These are phyloP conservation scores for Myxocyprinus asiaticus DNA, from an alignment of 2,113 vertebrate genomes.

Conservation along the genomic window DNA sequence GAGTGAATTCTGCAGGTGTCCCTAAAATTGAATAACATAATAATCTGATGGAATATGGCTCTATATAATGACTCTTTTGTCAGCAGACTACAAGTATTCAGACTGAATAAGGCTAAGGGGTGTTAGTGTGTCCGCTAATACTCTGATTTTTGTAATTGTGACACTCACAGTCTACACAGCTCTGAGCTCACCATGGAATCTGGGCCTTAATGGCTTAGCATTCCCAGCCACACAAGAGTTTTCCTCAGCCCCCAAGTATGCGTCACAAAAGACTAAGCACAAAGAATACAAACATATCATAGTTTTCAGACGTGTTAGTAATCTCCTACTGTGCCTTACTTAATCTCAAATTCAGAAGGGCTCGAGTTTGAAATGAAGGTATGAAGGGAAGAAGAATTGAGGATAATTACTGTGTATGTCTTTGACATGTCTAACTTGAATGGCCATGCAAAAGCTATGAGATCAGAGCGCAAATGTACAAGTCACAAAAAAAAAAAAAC, in stretches of 20 bases:
- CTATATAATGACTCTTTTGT: conserved; percentile 21
- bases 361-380: conserved; percentile 65
- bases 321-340: conserved; percentile 47
- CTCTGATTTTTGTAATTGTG: conserved; percentile 46
- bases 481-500: no score
- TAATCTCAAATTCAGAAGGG: conserved; percentile 58
- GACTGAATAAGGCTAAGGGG: conserved; percentile 33
- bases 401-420: conserved; percentile 71
- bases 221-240: conserved; percentile 60
- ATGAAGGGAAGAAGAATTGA: conserved; percentile 46
- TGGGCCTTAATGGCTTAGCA: conserved; percentile 54
- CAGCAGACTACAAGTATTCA: not conserved
- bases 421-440: no score
- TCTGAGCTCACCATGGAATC: conserved; percentile 51
- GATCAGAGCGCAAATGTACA: no score
- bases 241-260: conserved; percentile 56
- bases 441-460: no score
- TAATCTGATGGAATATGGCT: conserved; percentile 12
- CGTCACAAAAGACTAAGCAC: conserved; percentile 50
- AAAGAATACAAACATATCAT: conserved; percentile 62
- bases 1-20: not conserved
- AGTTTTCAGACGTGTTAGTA: conserved; percentile 54
- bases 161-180: conserved; percentile 37
- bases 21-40: not conserved
- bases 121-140: conserved; percentile 39